phyloP scores from a whole-genome alignment of 2,113 vertebrate genomes.

The Crotophaga sulcirostris region DNA sequence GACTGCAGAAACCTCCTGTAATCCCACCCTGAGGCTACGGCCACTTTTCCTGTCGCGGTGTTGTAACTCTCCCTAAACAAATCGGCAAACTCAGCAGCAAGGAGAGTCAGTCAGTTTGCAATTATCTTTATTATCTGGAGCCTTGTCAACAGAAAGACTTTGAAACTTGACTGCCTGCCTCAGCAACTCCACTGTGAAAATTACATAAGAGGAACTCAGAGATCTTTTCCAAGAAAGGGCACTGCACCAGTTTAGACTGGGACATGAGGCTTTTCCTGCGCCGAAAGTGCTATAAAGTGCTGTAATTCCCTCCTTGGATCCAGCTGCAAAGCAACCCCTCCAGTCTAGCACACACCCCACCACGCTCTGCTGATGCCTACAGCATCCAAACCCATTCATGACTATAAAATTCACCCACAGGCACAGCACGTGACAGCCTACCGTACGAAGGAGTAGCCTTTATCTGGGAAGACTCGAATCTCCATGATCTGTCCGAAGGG shows the following conservation, averaged over 20 bases:
- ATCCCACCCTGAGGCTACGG: fast-evolving
- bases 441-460: slow-evolving; percentile 98
- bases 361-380: fast-evolving
- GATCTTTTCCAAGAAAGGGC: fast-evolving
- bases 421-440: slow-evolving; percentile 17
- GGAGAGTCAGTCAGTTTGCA: neutral
- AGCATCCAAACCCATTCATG: fast-evolving
- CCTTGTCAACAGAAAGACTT: neutral
- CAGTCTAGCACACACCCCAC: fast-evolving
- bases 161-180: fast-evolving
- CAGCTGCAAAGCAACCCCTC: neutral
- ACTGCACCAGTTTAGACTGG: fast-evolving
- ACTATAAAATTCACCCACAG: fast-evolving
- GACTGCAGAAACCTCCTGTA: fast-evolving
- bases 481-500: slow-evolving; percentile 98
- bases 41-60: neutral
- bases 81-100: fast-evolving
- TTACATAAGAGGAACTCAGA: fast-evolving
- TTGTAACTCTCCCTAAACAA: fast-evolving
- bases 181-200: neutral
- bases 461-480: slow-evolving; percentile 96
- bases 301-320: too few species aligned
- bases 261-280: fast-evolving
- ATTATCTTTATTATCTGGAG: too few species aligned
- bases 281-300: fast-evolving